Base-by-base conservation (phyloP, 1,140 invertebrate genomes). In the Tetranychus urticae region DNA sequence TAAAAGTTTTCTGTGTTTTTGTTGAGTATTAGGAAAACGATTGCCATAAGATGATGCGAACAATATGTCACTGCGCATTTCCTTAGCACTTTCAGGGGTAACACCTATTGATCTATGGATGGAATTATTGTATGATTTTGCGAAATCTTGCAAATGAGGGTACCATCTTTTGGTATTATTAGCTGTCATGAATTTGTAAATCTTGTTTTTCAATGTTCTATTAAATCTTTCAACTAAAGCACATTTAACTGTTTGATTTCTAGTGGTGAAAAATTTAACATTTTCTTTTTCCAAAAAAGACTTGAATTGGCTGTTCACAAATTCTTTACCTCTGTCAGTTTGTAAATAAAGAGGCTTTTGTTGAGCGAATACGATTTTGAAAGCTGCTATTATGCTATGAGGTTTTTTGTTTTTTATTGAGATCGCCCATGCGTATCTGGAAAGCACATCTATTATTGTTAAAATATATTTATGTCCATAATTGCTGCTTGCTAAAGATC, bases 201-300 rank as follows among this genome's bases (percentile, higher is more conserved):
- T 69, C 66, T 69, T 71, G 31, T 60, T 64, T 70, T 75, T 76
- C 55, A 77, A 61, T 33, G 71, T 76, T 64, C 71, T 63, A 67
- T 74, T 74, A 58, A 75, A 73, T 60, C 75, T 56, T 68, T 76
- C 75, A 52, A 71, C 69, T 55, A 74, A 69, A 23, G 69, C 68
- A 23, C 72, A 73, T 69, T 77, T 78, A 47, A 70, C 69, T 1
- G 14, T 50, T 47, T 65, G 65, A 59, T 66, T 70, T 67, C 68
- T 72, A 33, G 72, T 74, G 1, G 66, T 71, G 65, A 73, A 76
- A 62, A 74, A 67, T 64, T 74, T 70, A 47, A 76, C 71, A 13
- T 67, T 63, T 68, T 68, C 35, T 69, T 60, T 34, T 61, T 65
- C 63, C 66, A 74, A 63, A 45, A 71, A 58, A 35, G 52, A 46